A percentile compares a stretch with the other conserved stretches of the same genome.
Conservation (phyloP, 1,140 invertebrate genomes). For the Atta texana region DNA sequence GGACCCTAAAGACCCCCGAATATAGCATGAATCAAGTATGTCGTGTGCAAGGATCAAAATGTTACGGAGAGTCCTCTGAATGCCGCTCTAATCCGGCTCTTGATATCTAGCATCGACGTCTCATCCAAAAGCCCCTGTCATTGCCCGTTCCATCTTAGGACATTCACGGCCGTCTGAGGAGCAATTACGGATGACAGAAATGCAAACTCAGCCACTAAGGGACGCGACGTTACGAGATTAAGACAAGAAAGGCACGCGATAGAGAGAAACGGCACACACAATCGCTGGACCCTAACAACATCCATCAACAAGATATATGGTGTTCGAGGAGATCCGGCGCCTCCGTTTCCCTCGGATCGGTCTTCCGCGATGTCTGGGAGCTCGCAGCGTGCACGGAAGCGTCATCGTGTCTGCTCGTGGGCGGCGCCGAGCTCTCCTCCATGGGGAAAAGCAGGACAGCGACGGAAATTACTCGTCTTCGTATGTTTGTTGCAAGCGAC, state of each 20-base stretch:
- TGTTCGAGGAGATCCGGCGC: slow-evolving; percentile 56
- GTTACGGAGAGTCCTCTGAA: background rate
- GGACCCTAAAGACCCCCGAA: slow-evolving; percentile 12
- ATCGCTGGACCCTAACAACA: slow-evolving; percentile 70
- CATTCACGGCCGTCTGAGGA: slow-evolving; percentile 11
- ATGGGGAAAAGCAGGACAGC: slow-evolving; percentile 9
- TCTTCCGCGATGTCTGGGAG: slow-evolving; percentile 26
- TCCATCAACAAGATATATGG: slow-evolving; percentile 78
- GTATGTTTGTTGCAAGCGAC: slow-evolving; percentile 38
- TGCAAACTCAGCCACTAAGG: slow-evolving; percentile 65
- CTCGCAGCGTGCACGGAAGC: slow-evolving; percentile 39
- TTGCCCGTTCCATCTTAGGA: background rate
- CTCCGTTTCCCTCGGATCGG: slow-evolving; percentile 39
- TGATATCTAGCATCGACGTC: slow-evolving; percentile 36
- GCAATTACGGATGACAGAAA: slow-evolving; percentile 56
- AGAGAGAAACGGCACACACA: slow-evolving; percentile 43
- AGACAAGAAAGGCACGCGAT: slow-evolving; percentile 49
- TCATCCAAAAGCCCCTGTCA: slow-evolving; percentile 2
- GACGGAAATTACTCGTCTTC: slow-evolving; percentile 68
- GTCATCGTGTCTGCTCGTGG: slow-evolving; percentile 35
- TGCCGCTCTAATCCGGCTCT: slow-evolving; percentile 26
- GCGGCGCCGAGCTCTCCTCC: background rate
- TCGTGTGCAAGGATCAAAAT: slow-evolving; percentile 24
- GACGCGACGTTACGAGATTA: slow-evolving; percentile 36
- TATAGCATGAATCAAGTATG: slow-evolving; percentile 40